Conservation (phyloP, 2,888 invertebrate species). For the Pyrrhosoma nymphula region DNA sequence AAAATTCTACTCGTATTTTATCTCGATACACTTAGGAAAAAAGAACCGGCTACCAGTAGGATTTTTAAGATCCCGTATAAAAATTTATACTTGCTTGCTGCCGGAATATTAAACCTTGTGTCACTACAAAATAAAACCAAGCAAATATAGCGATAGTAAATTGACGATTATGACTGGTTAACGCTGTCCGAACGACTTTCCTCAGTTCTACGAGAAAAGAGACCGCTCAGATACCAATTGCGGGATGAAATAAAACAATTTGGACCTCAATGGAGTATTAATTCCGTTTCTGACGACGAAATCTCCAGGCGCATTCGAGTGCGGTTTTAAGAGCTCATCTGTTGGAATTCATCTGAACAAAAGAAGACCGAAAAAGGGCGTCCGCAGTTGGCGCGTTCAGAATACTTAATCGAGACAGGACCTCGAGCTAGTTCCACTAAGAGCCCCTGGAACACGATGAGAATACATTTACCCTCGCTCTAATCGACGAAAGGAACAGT, state of each 20-base stretch:
- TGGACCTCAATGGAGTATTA: neutral
- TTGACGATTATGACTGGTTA: too few relatives aligned
- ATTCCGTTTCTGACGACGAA: neutral
- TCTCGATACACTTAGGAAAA: too few relatives aligned
- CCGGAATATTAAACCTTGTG: too few relatives aligned
- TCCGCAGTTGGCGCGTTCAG: neutral
- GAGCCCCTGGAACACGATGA: neutral
- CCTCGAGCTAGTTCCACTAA: neutral
- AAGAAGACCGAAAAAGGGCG: conserved; percentile 64
- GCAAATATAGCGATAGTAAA: too few relatives aligned
- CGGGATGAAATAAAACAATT: neutral
- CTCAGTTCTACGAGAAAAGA: too few relatives aligned
- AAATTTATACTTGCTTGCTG: too few relatives aligned
- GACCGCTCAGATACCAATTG: too few relatives aligned
- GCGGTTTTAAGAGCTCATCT: conserved; percentile 46
- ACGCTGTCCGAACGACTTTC: too few relatives aligned
- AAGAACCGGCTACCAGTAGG: too few relatives aligned
- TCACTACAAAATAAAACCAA: too few relatives aligned
- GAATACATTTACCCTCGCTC: neutral
- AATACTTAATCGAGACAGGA: conserved; percentile 20
- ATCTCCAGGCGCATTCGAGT: neutral
- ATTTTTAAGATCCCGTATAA: too few relatives aligned
- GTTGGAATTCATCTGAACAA: conserved; percentile 44
- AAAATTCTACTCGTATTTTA: too few relatives aligned
- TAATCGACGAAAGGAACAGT: neutral